Percentiles rank a stretch among this genome's conserved stretches.
These are phyloP conservation scores for Australoheros facetus DNA, from an alignment of 2,797 vertebrate species.

Conservation along the genomic window DNA sequence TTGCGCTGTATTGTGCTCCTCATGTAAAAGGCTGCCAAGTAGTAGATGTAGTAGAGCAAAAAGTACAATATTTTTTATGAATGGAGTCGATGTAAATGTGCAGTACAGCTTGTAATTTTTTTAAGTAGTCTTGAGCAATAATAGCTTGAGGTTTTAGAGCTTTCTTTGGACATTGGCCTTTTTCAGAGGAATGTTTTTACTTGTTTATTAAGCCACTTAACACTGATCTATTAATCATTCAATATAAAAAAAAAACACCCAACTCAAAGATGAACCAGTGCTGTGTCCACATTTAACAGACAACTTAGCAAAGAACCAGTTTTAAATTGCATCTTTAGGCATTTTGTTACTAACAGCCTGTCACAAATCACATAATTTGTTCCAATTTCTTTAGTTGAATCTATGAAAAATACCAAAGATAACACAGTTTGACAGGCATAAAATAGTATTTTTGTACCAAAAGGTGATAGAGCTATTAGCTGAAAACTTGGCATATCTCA, in stretches of 20 bases:
- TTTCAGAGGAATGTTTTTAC: neutral
- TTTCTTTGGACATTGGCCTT: neutral
- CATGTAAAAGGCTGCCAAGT: neutral
- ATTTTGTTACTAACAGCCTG: neutral
- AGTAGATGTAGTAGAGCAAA: neutral
- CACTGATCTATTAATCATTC: neutral
- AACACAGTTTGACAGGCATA: neutral
- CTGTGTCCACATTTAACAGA: neutral
- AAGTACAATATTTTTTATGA: neutral
- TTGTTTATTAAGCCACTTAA: neutral
- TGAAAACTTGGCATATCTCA: neutral
- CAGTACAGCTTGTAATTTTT: neutral
- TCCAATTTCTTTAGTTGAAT: neutral
- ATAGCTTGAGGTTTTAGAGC: neutral
- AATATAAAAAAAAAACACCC: neutral
- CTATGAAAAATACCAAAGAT: no score
- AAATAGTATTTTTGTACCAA: conserved; percentile 1
- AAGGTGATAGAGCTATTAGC: neutral
- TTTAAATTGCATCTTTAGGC: neutral
- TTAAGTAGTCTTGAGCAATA: neutral
- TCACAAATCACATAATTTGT: neutral
- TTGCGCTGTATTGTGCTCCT: neutral
- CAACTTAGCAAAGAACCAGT: neutral
- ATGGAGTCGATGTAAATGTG: neutral
- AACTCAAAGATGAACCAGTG: neutral